Percentiles rank a stretch among this genome's conserved stretches.
Conservation (phyloP, 35 echinoderm and acorn worm genomes). For the Apostichopus californicus region DNA sequence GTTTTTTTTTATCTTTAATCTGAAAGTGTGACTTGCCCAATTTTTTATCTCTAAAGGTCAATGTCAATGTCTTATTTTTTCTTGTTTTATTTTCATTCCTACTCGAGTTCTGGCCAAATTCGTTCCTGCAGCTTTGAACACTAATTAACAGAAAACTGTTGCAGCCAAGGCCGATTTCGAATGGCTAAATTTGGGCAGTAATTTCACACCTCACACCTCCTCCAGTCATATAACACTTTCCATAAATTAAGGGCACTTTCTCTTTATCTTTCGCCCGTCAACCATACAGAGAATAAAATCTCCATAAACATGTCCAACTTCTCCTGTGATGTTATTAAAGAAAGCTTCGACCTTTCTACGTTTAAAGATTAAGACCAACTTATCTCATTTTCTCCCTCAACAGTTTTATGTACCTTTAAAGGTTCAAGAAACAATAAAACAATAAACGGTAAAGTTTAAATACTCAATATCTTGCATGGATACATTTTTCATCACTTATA, state of each 20-base stretch:
- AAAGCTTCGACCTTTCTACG: neutral
- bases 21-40: neutral
- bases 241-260: neutral
- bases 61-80: neutral
- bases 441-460: neutral
- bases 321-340: neutral
- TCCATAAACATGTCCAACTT: neutral
- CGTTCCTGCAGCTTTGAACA: neutral
- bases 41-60: neutral
- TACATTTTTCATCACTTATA: neutral
- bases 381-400: neutral
- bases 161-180: neutral
- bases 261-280: neutral
- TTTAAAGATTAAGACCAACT: neutral
- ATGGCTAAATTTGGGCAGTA: neutral
- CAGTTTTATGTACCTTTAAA: neutral
- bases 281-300: neutral
- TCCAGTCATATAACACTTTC: neutral
- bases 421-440: conserved; percentile 18
- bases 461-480: neutral
- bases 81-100: neutral
- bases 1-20: too few species aligned
- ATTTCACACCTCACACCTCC: neutral
- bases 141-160: neutral
- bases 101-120: neutral